Conservation (phyloP, 2,888 invertebrate genomes). For the Epinotia brunnichana region DNA sequence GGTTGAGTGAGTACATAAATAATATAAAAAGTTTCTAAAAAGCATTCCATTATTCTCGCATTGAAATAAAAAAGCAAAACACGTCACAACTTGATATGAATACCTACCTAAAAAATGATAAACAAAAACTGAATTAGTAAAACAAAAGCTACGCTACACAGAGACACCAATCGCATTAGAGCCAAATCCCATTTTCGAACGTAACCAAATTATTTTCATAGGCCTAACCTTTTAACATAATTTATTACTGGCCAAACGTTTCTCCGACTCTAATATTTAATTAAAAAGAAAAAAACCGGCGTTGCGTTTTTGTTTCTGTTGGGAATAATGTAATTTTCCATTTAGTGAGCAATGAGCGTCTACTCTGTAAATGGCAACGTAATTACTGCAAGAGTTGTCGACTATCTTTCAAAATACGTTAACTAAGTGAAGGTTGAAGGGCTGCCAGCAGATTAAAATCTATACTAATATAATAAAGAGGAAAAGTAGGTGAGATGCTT, state of each 20-base stretch:
- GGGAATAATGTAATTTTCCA: slow-evolving; percentile 40
- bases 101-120: too few relatives aligned
- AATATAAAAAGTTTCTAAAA: too few relatives aligned
- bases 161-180: slow-evolving; percentile 28
- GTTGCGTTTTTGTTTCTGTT: slow-evolving; percentile 33
- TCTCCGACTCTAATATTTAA: slow-evolving; percentile 33
- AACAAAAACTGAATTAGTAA: not conserved
- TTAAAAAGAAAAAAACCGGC: slow-evolving; percentile 38
- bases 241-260: slow-evolving; percentile 40
- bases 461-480: too few relatives aligned
- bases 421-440: slow-evolving; percentile 22
- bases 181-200: slow-evolving; percentile 28
- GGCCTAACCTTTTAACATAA: slow-evolving; percentile 36
- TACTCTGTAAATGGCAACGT: slow-evolving; percentile 31
- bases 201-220: slow-evolving; percentile 31
- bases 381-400: slow-evolving; percentile 36
- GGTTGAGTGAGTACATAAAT: too few relatives aligned
- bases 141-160: slow-evolving; percentile 3
- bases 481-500: too few relatives aligned
- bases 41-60: too few relatives aligned
- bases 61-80: too few relatives aligned
- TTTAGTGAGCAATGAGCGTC: slow-evolving; percentile 32
- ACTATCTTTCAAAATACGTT: slow-evolving; percentile 27
- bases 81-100: too few relatives aligned
- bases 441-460: not conserved